Percentiles rank a stretch among this genome's conserved stretches.
Evolutionary conservation across 2,797 vertebrate species (phyloP).

Genomic region (Glyptemys insculpta): DNA sequence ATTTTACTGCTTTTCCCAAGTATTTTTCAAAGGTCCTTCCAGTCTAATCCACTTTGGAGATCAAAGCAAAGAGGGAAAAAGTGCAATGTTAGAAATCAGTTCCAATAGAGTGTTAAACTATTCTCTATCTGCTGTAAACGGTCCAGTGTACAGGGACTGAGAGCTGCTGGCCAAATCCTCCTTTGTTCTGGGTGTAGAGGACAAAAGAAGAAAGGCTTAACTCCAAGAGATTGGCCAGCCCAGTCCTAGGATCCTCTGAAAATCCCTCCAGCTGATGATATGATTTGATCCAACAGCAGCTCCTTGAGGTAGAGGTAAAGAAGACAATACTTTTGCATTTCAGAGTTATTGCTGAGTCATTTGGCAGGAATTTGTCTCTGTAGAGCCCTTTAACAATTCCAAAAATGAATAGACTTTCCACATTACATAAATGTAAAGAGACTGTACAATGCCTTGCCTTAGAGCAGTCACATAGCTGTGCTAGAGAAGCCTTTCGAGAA

Average conservation of each 20-base stretch:
- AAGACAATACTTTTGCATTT: too few species aligned
- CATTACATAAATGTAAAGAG: too few species aligned
- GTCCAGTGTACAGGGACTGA: accelerated
- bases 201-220: too few species aligned
- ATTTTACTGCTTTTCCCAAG: too few species aligned
- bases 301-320: background rate
- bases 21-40: too few species aligned
- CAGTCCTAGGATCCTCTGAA: background rate
- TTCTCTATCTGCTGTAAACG: background rate
- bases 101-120: background rate
- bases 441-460: too few species aligned
- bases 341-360: background rate
- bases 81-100: background rate
- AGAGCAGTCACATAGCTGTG: too few species aligned
- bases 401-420: too few species aligned
- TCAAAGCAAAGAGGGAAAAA: too few species aligned
- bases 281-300: background rate
- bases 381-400: too few species aligned
- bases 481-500: too few species aligned
- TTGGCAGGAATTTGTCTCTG: background rate
- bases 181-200: accelerated
- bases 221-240: background rate
- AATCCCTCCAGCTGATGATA: background rate
- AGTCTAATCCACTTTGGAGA: too few species aligned
- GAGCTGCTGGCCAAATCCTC: background rate